Conservation (phyloP, 2,888 invertebrate genomes). For the Mechanitis messenoides region DNA sequence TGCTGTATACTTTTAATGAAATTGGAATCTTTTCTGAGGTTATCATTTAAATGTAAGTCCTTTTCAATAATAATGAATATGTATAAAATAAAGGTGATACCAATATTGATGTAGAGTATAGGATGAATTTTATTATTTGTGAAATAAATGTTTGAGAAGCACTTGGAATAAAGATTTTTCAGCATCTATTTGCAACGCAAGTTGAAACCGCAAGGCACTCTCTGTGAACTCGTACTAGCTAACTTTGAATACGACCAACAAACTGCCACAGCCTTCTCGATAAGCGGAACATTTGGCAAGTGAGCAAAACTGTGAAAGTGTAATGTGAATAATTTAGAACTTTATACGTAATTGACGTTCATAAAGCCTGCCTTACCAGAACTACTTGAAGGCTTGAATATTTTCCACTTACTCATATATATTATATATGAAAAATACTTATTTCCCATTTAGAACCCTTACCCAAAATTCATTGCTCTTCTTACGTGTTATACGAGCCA, state of each 20-base stretch:
- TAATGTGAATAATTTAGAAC: slow-evolving; percentile 28
- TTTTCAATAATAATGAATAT: background rate
- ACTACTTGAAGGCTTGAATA: slow-evolving; percentile 1
- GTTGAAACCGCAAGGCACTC: slow-evolving; percentile 14
- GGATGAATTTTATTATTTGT: background rate
- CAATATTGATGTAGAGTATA: too few species aligned
- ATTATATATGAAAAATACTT: slow-evolving; percentile 5
- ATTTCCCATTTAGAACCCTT: slow-evolving; percentile 2
- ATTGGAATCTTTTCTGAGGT: background rate
- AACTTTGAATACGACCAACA: slow-evolving; percentile 24
- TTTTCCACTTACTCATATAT: slow-evolving; percentile 2
- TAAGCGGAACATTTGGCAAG: slow-evolving; percentile 24
- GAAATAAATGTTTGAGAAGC: background rate
- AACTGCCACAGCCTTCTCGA: slow-evolving; percentile 24
- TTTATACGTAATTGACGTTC: slow-evolving; percentile 22
- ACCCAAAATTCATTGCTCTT: slow-evolving; percentile 13
- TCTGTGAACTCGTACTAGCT: slow-evolving; percentile 17
- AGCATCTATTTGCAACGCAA: background rate
- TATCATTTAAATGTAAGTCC: background rate
- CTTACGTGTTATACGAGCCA: slow-evolving; percentile 13
- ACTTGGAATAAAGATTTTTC: background rate
- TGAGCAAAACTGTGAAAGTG: slow-evolving; percentile 27
- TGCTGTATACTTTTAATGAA: slow-evolving; percentile 4
- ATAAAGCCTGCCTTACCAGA: slow-evolving; percentile 13
- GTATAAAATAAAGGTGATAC: background rate